Evolutionary conservation across 2,797 vertebrate genomes (phyloP), one percentile per base, ranked within the genome.

Genomic region (Crenichthys baileyi): DNA sequence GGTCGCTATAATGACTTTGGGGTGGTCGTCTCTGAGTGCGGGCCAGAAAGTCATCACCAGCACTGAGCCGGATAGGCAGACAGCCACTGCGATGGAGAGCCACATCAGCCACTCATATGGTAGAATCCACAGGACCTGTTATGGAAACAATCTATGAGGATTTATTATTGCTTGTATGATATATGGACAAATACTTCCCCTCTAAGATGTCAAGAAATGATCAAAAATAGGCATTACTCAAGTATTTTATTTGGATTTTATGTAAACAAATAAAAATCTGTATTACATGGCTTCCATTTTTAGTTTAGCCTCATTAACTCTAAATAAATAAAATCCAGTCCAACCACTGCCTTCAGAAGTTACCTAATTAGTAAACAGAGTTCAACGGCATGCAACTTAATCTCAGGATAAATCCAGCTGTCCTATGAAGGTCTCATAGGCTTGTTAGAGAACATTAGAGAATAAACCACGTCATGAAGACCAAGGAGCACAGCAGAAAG

Each of bases 21-120:
- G 96, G 78, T 95, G 96, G 92, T 99, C 98, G 0, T 98, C 97
- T 3, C 96, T 95, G 79, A 99, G 96, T 0, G 97, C 97, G 0
- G 98, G 98, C 98, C 97, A 99, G 87, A 99, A 98, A 0, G 98
- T 99, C 95, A 98, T 92, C 51, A 96, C 94, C 91, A 99, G 88
- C 76, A 99, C 97, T 0, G 98, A 97, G 22, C 98, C 97, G 0
- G 98, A 99, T 68, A 99, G 94, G 89, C 95, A 96, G 81, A 99
- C 95, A 15, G 97, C 97, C 74, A 97, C 90, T 53, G 91, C 58
- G 72, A 98, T 91, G 75, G 97, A 94, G 77, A 95, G 92, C 98
- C 98, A 99, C 77, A 96, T 96, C 78, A 99, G 91, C 67, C 93
- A 93, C 72, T 96, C 96, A 76, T 86, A 94, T 0, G 97, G 97